Base-by-base conservation (phyloP, 2,888 invertebrate species). In the Drymonia ruficornis region DNA sequence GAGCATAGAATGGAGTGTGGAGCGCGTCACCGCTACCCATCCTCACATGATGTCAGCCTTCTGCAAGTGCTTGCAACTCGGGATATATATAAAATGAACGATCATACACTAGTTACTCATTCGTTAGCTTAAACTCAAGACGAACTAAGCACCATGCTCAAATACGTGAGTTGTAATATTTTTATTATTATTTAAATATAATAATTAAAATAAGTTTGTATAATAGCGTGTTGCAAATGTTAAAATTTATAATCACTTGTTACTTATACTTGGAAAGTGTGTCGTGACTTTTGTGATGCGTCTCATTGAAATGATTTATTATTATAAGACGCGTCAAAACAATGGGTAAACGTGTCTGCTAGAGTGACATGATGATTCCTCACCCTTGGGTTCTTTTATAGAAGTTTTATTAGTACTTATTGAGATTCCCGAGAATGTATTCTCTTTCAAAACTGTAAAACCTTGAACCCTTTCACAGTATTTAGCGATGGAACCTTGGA, bases 111-210 rank as follows among this genome's bases (percentile, higher is more conserved):
- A 84, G 78, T 81, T 84, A 89, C 83, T 90, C 91, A 92, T 90
- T 92, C 92, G 90, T 88, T 87, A 87, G 84, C 85, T 84, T 87
- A 88, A 87, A 86, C 87, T 87, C 90, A 82, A 82, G 80, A 84
- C 83, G 89, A 86, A 84, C 86, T 80, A 76, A 89, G 78, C 89
- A 89, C 70, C 84, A 92, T 92, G 92, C 80, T 91, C 68, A 92
- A 89, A 92, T 91, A 91, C 90, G 92, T 92, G 84, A 92, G 91
- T 91, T 50, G 7, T 18, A 18, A 34, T 28, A 47, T 53, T 64
- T 56, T 56, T 59, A 61, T 64, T 59, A 67, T 61, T 60, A 52
- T 8, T 63, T 61, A 23, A 59, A 59, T 67, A 61, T 61, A 62
- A 65, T 66, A 64, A 66, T 68, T 65, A 59, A 56, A 59, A 52